phyloP scores from a whole-genome alignment of 2,797 vertebrate genomes.

The Takifugu ocellatus region DNA sequence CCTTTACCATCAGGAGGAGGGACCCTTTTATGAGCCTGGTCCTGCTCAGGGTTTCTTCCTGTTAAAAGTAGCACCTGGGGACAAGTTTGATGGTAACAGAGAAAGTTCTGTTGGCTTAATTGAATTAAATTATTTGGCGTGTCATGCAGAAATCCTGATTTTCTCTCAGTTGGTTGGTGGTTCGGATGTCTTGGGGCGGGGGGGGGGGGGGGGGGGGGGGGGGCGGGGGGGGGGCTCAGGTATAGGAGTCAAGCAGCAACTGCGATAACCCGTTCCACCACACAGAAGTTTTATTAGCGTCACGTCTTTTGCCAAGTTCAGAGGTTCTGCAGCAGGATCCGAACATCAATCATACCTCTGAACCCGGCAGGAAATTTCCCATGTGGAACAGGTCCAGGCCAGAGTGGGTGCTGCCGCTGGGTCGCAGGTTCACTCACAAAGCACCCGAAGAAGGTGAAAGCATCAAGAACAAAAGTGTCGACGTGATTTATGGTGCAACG shows the following conservation, averaged over 20 bases:
- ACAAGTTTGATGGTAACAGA: too few relatives aligned
- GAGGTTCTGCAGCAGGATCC: slow-evolving; percentile 1
- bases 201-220: too few relatives aligned
- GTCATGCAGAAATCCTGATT: too few relatives aligned
- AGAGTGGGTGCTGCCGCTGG: slow-evolving; percentile 10
- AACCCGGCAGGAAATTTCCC: slow-evolving; percentile 19
- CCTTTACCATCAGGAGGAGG: too few relatives aligned
- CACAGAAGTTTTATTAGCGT: neutral
- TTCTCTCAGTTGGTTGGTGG: too few relatives aligned
- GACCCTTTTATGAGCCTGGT: too few relatives aligned
- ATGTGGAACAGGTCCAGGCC: slow-evolving; percentile 24
- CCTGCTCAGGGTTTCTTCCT: too few relatives aligned
- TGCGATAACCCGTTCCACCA: neutral
- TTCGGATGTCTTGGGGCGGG: too few relatives aligned
- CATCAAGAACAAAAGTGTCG: slow-evolving; percentile 65
- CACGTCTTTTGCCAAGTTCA: slow-evolving; percentile 5
- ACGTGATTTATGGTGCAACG: slow-evolving; percentile 73
- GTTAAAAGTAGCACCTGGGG: too few relatives aligned
- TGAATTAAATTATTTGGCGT: too few relatives aligned
- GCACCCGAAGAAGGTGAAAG: slow-evolving; percentile 49
- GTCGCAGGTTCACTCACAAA: slow-evolving; percentile 23
- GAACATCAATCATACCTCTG: neutral
- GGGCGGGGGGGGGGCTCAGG: too few relatives aligned
- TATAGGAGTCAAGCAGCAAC: neutral
- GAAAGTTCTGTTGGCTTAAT: too few relatives aligned